Evolutionary conservation across 30 jellyfish, hydroid and myxozoan genomes (phyloP).

Genomic region (Pseudorhiza aurosa): DNA sequence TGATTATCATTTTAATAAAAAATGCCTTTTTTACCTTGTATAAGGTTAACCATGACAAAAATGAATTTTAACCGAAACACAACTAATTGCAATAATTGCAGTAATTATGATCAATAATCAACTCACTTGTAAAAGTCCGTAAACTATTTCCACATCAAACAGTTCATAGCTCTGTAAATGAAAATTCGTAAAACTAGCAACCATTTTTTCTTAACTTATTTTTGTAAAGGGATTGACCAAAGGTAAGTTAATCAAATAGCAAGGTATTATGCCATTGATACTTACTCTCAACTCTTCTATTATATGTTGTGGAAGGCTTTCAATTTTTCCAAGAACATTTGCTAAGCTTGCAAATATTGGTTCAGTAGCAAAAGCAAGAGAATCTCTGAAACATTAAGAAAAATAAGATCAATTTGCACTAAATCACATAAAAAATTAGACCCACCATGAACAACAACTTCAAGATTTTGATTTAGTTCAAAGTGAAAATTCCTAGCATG

Average conservation of each 20-base stretch:
- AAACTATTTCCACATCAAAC: slow-evolving; percentile 85
- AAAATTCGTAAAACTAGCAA: too few relatives aligned
- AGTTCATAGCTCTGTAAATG: slow-evolving; percentile 69
- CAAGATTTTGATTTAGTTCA: too few relatives aligned
- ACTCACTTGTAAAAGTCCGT: slow-evolving; percentile 82
- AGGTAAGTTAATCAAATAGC: too few relatives aligned
- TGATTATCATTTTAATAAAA: too few relatives aligned
- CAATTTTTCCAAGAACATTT: slow-evolving; percentile 83
- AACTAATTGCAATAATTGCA: background rate
- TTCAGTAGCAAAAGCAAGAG: slow-evolving; percentile 95
- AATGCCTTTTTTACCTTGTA: too few relatives aligned
- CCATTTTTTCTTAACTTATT: background rate
- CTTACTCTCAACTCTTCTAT: slow-evolving; percentile 72
- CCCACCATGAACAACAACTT: background rate
- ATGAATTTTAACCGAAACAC: too few relatives aligned
- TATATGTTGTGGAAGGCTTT: slow-evolving; percentile 58
- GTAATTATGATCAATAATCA: background rate
- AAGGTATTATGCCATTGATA: too few relatives aligned
- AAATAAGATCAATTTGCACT: background rate
- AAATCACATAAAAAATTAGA: too few relatives aligned
- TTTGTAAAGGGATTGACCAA: too few relatives aligned
- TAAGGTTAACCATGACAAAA: too few relatives aligned
- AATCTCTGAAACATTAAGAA: slow-evolving; percentile 65
- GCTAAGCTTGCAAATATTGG: slow-evolving; percentile 88
- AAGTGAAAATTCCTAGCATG: background rate